Evolutionary conservation across 2,888 invertebrate genomes (phyloP).

Genomic region (Tipula lateralis): DNA sequence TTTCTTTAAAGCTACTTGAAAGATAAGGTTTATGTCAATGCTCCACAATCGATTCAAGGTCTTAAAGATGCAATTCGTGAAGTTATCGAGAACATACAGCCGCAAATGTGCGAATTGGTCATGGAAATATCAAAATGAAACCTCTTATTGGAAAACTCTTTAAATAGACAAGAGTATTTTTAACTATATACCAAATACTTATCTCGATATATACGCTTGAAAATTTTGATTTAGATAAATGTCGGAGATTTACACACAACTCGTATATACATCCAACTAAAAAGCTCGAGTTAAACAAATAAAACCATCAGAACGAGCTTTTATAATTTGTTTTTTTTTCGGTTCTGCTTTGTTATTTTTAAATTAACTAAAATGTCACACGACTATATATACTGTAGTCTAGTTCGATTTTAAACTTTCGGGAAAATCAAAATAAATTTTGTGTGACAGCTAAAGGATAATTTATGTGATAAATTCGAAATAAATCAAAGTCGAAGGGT

Average conservation of each 20-base stretch:
- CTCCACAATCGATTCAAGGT: too few relatives aligned
- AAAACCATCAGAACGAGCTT: neutral
- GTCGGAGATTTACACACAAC: too few relatives aligned
- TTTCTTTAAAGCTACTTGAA: too few relatives aligned
- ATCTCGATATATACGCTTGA: neutral
- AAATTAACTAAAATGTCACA: neutral
- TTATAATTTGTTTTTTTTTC: neutral
- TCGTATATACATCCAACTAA: neutral
- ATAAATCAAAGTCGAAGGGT: neutral
- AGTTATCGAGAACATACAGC: too few relatives aligned
- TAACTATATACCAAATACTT: too few relatives aligned
- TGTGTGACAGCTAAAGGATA: neutral
- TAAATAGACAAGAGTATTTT: too few relatives aligned
- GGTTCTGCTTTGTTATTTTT: neutral
- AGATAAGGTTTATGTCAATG: too few relatives aligned
- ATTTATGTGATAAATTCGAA: neutral
- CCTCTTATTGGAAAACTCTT: too few relatives aligned
- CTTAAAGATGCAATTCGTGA: too few relatives aligned
- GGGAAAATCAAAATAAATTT: neutral
- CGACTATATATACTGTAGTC: neutral
- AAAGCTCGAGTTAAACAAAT: neutral
- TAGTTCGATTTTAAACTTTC: neutral
- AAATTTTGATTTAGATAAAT: neutral
- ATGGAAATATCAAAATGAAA: too few relatives aligned
- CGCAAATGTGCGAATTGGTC: too few relatives aligned